Percentiles rank a stretch among this genome's conserved stretches.
Evolutionary conservation across 2,113 vertebrate species (phyloP).

Genomic region (Muntiacus muntjak): DNA sequence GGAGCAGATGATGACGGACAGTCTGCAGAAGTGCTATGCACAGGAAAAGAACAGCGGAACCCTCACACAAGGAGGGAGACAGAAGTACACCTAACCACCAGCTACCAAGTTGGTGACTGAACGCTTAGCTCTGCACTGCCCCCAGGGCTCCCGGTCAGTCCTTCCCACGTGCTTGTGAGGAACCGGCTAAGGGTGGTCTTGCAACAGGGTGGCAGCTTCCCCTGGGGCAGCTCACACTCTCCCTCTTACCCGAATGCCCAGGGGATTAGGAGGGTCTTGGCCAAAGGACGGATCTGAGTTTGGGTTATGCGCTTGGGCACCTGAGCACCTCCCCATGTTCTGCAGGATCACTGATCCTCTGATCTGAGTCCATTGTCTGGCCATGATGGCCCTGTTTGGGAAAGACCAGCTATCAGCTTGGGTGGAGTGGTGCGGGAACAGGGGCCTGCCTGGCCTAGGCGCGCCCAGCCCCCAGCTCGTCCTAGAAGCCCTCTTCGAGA

Average conservation of each 20-base stretch:
- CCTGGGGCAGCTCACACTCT: rapidly evolving
- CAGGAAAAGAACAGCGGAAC: neutral
- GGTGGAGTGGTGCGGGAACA: rapidly evolving
- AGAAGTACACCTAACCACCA: rapidly evolving
- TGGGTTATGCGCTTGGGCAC: neutral
- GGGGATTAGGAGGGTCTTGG: neutral
- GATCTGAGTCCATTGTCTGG: neutral
- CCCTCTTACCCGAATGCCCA: neutral
- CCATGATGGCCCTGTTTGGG: neutral
- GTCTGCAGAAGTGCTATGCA: neutral
- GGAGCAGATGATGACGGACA: neutral
- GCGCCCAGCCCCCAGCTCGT: neutral
- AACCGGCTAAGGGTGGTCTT: neutral
- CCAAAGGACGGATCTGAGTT: neutral
- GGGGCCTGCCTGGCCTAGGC: neutral
- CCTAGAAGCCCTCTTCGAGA: neutral
- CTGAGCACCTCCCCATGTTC: neutral
- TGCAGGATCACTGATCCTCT: no score
- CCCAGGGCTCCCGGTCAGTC: neutral
- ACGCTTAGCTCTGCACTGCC: rapidly evolving
- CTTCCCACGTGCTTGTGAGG: rapidly evolving
- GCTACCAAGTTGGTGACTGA: rapidly evolving
- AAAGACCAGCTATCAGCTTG: neutral
- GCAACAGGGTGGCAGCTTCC: neutral
- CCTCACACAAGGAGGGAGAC: neutral